Base-by-base conservation (phyloP, 2,888 invertebrate genomes). In the Biston betularia region DNA sequence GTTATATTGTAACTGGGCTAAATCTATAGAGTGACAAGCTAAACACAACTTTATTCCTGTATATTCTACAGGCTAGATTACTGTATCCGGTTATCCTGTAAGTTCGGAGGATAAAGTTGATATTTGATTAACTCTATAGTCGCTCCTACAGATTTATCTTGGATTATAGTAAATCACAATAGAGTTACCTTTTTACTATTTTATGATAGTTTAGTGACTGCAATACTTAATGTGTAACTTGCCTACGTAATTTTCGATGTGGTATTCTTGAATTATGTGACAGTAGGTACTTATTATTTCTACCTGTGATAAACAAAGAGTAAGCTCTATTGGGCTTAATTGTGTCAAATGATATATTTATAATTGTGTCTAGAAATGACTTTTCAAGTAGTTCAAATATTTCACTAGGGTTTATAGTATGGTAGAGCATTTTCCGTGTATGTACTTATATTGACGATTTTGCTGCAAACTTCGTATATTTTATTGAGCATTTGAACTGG, bases 261-360 rank as follows among this genome's bases (percentile, higher is more conserved):
- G 55, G 63, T 69, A 57, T 74, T 68, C 58, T 54, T 46, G 33
- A 44, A 46, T 53, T 54, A 60, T 67, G 68, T 72, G 72, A 73
- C 70, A 63, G 68, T 73, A 71, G 58, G 70, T 72, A 70, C 72
- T 72, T 72, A 74, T 63, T 69, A 68, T 64, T 69, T 70, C 70
- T 71, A 71, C 74, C 75, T 75, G 75, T 75, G 75, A 75, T 75
- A 75, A 70, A 70, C 58, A 66, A 69, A 58, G 35, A 58, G 38
- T 11, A 58, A 67, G 68, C 72, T 71, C 64, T 72, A 67, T 74
- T 74, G 72, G 74, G 72, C 69, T 70, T 61, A 68, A 73, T 71
- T 73, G 75, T 75, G 75, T 75, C 75, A 75, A 75, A 75, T 62
- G 64, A 69, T 62, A 59, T 68, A 72, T 63, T 65, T 65, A 69